A percentile compares a stretch with the other conserved stretches of the same genome.
These are phyloP conservation scores for Rhyacichthys aspro DNA, from an alignment of 2,797 vertebrate genomes.

Conservation along the genomic window DNA sequence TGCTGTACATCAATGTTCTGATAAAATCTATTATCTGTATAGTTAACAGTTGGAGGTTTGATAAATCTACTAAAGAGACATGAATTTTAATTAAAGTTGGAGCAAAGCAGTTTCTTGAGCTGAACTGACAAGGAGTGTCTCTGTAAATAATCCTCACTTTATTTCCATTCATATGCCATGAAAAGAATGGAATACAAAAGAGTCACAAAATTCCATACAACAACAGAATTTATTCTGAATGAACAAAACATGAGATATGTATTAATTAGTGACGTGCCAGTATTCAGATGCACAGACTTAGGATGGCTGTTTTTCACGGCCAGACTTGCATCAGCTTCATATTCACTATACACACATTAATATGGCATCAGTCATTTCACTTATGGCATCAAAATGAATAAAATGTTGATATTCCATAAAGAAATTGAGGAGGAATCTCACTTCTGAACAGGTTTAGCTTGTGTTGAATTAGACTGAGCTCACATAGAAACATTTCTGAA, in stretches of 20 bases:
- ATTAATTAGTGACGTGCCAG: background rate
- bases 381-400: constrained; percentile 5
- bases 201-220: constrained; percentile 1
- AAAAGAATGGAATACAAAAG: background rate
- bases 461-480: constrained; percentile 15
- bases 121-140: too few relatives aligned
- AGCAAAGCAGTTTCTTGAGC: too few relatives aligned
- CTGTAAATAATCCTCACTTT: too few relatives aligned
- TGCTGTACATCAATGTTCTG: too few relatives aligned
- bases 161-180: too few relatives aligned
- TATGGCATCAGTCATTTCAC: constrained; percentile 16
- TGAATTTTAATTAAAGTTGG: too few relatives aligned
- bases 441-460: constrained; percentile 9
- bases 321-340: constrained; percentile 5
- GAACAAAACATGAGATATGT: constrained; percentile 9
- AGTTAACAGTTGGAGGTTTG: too few relatives aligned
- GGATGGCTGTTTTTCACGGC: too few relatives aligned
- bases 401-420: constrained; percentile 11
- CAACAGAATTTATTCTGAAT: constrained; percentile 9
- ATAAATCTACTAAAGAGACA: too few relatives aligned
- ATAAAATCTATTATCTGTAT: too few relatives aligned
- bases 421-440: constrained; percentile 24
- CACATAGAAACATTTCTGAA: constrained; percentile 29
- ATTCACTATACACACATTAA: constrained; percentile 4
- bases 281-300: constrained; percentile 1